These are phyloP conservation scores for Cerastis rubricosa DNA, from an alignment of 2,888 invertebrate species.

Conservation along the genomic window DNA sequence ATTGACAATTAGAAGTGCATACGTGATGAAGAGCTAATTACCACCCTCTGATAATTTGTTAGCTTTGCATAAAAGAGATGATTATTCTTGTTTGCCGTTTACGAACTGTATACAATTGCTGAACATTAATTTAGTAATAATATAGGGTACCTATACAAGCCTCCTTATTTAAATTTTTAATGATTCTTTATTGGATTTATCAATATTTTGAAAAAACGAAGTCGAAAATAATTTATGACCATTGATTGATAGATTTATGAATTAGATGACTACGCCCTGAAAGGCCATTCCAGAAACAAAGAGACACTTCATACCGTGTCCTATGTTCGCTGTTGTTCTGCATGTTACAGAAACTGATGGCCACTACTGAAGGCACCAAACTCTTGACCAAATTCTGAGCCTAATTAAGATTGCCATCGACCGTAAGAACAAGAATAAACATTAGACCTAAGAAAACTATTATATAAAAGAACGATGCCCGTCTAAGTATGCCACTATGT, in stretches of 20 bases:
- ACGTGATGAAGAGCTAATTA: neutral
- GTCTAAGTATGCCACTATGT: conserved; percentile 28
- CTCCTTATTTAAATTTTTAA: too few species aligned
- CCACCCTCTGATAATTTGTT: neutral
- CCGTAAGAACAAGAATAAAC: neutral
- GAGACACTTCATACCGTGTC: neutral
- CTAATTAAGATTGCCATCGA: neutral
- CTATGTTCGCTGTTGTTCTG: neutral
- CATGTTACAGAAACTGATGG: neutral
- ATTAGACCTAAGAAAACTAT: neutral
- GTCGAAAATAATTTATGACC: too few species aligned
- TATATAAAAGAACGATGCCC: neutral
- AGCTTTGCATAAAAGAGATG: neutral
- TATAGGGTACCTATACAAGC: too few species aligned
- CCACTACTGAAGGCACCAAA: neutral
- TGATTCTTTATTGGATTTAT: too few species aligned
- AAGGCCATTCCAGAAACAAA: neutral
- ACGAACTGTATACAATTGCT: too few species aligned
- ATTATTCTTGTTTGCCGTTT: neutral
- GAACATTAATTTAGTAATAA: too few species aligned
- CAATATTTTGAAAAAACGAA: too few species aligned
- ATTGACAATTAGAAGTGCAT: neutral
- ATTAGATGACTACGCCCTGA: too few species aligned
- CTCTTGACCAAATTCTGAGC: neutral
- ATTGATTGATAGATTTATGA: too few species aligned